Evolutionary conservation across 2,797 vertebrate genomes (phyloP), one percentile per base, ranked within the genome.

Genomic region (Falco naumanni): DNA sequence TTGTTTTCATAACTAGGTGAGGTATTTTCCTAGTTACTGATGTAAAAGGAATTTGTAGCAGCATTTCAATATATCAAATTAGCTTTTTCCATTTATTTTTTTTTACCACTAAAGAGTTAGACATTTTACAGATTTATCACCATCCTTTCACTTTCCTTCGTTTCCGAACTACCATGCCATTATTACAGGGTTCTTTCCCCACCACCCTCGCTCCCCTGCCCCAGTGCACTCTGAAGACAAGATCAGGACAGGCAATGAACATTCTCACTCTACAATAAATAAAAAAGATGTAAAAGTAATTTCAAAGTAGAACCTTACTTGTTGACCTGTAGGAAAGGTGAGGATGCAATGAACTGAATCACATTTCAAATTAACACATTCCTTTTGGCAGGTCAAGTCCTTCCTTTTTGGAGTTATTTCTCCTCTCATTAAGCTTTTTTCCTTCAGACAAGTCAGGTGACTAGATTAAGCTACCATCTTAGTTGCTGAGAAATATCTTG

Each of bases 171-270:
- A 53, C 13, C 28, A 37, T 1, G 5, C 24, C 56, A 74, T 1
- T 37, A 64, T 16, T 18, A 39, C 0, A 0, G 22, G 28, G 33
- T 21, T 80, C 47, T 14, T 87, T 56, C 24, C 5, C 3, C 4
- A 11, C 39, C 31, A 41, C 43, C 29, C 59, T 72, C 3, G 0
- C 3, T 18, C 26, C 33, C 5, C 26, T 10, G 2, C 10, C 43
- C 39, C 33, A 65, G 14, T 21, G 20, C 22, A 37, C 37, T 25
- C 43, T 57, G 48, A 84, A 81, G 25, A 41, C 12, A 41, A 66
- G 6, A 72, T 57, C 47, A 75, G 18, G 6, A 90, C 1, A 80
- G 72, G 76, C 25, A 24, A n/a, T 8, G 13, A 66, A 53, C 16
- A 68, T 16, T 65, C 37, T 50, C 11, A 70, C 33, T 75, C 53